phyloP scores from a whole-genome alignment of 1,140 invertebrate genomes.

The Lasioglossum albipes region DNA sequence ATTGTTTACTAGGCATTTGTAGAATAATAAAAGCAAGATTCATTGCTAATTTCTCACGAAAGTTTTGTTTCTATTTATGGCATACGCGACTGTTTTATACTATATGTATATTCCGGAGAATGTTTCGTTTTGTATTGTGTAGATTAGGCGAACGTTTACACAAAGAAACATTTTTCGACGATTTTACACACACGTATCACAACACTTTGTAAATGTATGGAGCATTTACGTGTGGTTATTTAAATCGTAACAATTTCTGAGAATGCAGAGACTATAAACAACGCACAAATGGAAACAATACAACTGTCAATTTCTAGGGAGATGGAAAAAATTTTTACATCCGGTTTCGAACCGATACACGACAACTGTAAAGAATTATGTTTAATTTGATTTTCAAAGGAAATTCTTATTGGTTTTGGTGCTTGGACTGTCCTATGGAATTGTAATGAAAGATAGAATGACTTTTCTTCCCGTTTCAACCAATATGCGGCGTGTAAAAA shows the following conservation, averaged over 20 bases:
- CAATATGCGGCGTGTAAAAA: conserved; percentile 64
- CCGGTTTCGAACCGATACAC: not conserved
- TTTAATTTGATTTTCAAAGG: not conserved
- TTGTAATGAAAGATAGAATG: too few relatives aligned
- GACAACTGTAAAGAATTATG: too few relatives aligned
- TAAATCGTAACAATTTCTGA: conserved; percentile 5
- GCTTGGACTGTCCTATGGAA: too few relatives aligned
- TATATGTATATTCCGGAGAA: not conserved
- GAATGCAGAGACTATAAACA: not conserved
- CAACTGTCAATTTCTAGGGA: not conserved
- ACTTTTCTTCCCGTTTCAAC: conserved; percentile 12
- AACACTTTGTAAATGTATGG: too few relatives aligned
- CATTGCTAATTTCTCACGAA: not conserved
- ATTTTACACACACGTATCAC: not conserved
- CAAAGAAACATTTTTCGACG: conserved; percentile 47
- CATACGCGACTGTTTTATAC: not conserved
- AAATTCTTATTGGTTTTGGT: not conserved
- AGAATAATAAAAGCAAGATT: conserved; percentile 2
- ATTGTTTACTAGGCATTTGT: not conserved
- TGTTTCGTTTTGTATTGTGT: conserved; percentile 3
- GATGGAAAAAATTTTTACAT: not conserved
- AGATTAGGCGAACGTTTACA: conserved; percentile 38
- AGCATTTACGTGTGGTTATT: conserved; percentile 9
- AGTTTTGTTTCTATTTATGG: not conserved
- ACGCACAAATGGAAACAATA: conserved; percentile 7